These are phyloP conservation scores for Cabera pusaria DNA, from an alignment of 2,888 invertebrate species.

Conservation along the genomic window DNA sequence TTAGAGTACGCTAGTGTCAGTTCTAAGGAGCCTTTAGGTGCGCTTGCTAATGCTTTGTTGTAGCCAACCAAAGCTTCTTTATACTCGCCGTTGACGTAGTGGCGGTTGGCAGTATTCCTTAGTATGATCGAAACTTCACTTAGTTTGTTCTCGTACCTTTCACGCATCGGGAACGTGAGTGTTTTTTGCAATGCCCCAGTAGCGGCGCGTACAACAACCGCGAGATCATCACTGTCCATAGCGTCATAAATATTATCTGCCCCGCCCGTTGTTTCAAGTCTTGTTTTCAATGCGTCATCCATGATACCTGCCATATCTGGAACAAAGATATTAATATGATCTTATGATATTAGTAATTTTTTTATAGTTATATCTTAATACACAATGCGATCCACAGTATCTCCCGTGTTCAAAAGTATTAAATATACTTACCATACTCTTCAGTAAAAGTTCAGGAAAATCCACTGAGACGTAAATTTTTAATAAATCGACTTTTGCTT, in stretches of 20 bases:
- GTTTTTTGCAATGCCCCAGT: slow-evolving; percentile 1
- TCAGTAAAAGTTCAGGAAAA: no score
- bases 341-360: no score
- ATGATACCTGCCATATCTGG: no score
- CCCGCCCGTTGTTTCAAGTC: background rate
- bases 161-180: background rate
- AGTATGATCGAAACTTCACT: background rate
- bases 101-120: slow-evolving; percentile 7
- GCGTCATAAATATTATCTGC: slow-evolving; percentile 6
- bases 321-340: no score
- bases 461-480: no score
- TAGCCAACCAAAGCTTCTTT: slow-evolving; percentile 6
- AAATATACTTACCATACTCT: no score
- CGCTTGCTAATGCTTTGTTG: slow-evolving; percentile 18
- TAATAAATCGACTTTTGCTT: no score
- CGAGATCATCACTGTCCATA: slow-evolving; percentile 18
- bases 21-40: slow-evolving; percentile 11
- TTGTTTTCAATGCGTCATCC: no score
- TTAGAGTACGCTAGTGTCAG: slow-evolving; percentile 13
- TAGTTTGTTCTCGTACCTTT: slow-evolving; percentile 1
- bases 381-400: no score
- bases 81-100: slow-evolving; percentile 1
- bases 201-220: no score
- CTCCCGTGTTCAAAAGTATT: no score
- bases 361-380: no score